Conservation (phyloP, 2,113 vertebrate genomes). For the Sialia sialis region DNA sequence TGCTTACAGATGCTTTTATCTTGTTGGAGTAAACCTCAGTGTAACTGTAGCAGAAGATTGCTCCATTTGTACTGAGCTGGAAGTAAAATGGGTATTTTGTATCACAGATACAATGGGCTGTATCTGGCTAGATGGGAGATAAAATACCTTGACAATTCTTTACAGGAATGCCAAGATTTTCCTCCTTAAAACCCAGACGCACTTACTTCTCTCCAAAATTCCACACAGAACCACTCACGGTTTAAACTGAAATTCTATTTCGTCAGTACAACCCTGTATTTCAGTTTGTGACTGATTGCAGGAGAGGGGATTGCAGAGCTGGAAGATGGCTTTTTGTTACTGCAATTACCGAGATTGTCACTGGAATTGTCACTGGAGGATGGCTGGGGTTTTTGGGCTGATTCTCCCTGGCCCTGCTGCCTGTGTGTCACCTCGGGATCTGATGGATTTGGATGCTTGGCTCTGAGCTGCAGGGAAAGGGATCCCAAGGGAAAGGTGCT, state of each 20-base stretch:
- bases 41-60: not conserved
- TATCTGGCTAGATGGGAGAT: fast-evolving
- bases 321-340: no score
- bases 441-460: no score
- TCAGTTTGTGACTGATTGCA: no score
- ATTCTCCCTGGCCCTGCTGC: no score
- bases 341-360: no score
- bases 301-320: not conserved
- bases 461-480: no score
- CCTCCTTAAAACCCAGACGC: not conserved
- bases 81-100: not conserved
- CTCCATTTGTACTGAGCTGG: fast-evolving
- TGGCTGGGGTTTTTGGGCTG: not conserved
- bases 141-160: not conserved
- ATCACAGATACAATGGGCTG: fast-evolving
- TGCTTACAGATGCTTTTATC: fast-evolving
- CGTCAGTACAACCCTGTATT: fast-evolving
- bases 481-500: no score
- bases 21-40: fast-evolving
- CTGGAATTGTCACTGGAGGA: not conserved
- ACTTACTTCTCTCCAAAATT: fast-evolving
- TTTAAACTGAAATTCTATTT: not conserved
- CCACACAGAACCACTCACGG: fast-evolving
- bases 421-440: no score
- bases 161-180: no score